Evolutionary conservation across 2,888 invertebrate genomes (phyloP).

Genomic region (Anticlea derivata): DNA sequence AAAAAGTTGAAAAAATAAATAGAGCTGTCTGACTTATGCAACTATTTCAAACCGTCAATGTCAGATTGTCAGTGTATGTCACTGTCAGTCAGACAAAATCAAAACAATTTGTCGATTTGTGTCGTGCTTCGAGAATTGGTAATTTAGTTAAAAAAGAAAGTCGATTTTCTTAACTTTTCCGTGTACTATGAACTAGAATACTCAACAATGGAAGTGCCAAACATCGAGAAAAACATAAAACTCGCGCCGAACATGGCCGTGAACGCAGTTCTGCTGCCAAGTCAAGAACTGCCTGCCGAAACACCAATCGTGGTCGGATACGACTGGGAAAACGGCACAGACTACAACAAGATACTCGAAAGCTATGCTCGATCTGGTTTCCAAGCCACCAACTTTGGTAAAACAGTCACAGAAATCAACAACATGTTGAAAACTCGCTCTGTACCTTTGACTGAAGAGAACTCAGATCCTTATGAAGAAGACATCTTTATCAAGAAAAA

Average conservation of each 20-base stretch:
- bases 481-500: slow-evolving; percentile 91
- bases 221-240: slow-evolving; percentile 51
- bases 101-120: neutral
- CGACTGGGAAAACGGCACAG: slow-evolving; percentile 95
- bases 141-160: neutral
- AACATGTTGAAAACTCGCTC: slow-evolving; percentile 93
- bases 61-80: no score
- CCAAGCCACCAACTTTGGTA: slow-evolving; percentile 97
- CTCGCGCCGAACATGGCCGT: slow-evolving; percentile 82
- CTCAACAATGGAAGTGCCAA: slow-evolving; percentile 56
- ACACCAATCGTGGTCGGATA: slow-evolving; percentile 92
- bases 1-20: no score
- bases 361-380: slow-evolving; percentile 95
- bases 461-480: slow-evolving; percentile 87
- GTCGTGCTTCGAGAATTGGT: neutral
- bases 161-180: neutral
- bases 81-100: neutral
- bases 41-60: no score
- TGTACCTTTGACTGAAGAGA: slow-evolving; percentile 87
- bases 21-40: no score
- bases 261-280: slow-evolving; percentile 88
- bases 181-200: slow-evolving; percentile 20
- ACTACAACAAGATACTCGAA: slow-evolving; percentile 92
- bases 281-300: slow-evolving; percentile 86
- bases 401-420: slow-evolving; percentile 95